Base-by-base conservation (phyloP, 2,113 vertebrate species). In the Rhinolophus ferrumequinum region DNA sequence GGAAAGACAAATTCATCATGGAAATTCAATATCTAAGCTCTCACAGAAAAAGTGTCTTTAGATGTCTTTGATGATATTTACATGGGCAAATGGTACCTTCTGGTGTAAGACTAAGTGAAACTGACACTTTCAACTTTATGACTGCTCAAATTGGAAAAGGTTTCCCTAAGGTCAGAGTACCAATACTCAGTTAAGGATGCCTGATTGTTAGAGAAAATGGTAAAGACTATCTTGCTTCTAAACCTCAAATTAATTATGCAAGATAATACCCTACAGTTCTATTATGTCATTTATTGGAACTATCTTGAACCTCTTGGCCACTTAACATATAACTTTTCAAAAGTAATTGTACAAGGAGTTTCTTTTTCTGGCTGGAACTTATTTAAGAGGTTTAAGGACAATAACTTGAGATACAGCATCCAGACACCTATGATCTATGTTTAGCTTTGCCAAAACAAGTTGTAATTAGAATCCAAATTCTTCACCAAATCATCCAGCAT, bases 221-320 rank as follows among this genome's bases (percentile, higher is more conserved):
- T 79, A 96, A 67, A 69, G 81, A 96, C 82, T 91, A 94, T 82
- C 87, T 89, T 91, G 85, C 41, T 81, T 84, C 54, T 86, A 60
- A 96, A 64, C 24, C 58, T 87, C 44, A 96, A 96, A 84, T 95
- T 96, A 97, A 96, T 93, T 93, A 88, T 75, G 52, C 50, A 81
- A 88, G 54, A 54, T 73, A 84, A 90, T 79, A 56, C 67, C 85
- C 76, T 62, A 62, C n/a, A 58, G 50, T 76, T 92, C 54, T 95
- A 16, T 93, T 82, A 66, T 85, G 28, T 69, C 72, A 90, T 60
- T 93, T 84, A 86, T 62, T 44, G 12, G 5, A 93, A 81, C 13
- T 30, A 38, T 86, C 44, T 67, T 70, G 26, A 86, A 90, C 16
- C n/a, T 41, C 19, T 44, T 88, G 41, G 50, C 35, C 76, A 93